Conservation (phyloP, 2,888 invertebrate genomes). For the Pollenia amentaria region DNA sequence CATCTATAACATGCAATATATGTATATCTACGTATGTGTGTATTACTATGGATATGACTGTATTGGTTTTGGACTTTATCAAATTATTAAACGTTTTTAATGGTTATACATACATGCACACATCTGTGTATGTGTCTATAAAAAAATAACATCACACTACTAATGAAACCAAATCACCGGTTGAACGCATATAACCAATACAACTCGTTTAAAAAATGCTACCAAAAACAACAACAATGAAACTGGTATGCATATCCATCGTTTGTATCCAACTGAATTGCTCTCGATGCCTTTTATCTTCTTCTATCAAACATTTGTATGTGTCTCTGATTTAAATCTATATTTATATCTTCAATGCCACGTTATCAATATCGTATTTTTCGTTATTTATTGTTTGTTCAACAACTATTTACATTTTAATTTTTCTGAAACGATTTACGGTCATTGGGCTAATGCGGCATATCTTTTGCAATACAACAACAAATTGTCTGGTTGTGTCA, state of each 20-base stretch:
- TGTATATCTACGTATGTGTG: background rate
- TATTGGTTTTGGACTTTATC: slow-evolving; percentile 16
- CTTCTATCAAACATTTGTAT: slow-evolving; percentile 15
- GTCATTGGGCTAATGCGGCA: slow-evolving; percentile 57
- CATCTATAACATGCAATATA: slow-evolving; percentile 2
- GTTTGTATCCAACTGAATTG: slow-evolving; percentile 13
- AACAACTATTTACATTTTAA: background rate
- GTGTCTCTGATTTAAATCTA: slow-evolving; percentile 24
- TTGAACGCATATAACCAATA: slow-evolving; percentile 30
- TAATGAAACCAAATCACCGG: background rate
- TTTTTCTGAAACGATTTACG: slow-evolving; percentile 34
- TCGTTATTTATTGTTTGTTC: slow-evolving; percentile 20
- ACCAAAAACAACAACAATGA: slow-evolving; percentile 12
- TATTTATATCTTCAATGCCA: slow-evolving; percentile 54
- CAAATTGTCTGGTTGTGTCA: slow-evolving; percentile 55
- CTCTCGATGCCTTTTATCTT: slow-evolving; percentile 17
- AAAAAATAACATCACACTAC: slow-evolving; percentile 8
- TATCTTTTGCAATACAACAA: slow-evolving; percentile 55
- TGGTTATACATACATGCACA: slow-evolving; percentile 5
- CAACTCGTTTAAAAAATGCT: slow-evolving; percentile 45
- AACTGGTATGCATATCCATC: slow-evolving; percentile 12
- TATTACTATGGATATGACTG: background rate
- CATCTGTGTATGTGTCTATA: background rate
- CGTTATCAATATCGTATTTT: slow-evolving; percentile 52
- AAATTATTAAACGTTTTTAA: slow-evolving; percentile 48